These are phyloP conservation scores for Tychaedon coryphoeus DNA, from an alignment of 2,113 vertebrate species.

Conservation along the genomic window DNA sequence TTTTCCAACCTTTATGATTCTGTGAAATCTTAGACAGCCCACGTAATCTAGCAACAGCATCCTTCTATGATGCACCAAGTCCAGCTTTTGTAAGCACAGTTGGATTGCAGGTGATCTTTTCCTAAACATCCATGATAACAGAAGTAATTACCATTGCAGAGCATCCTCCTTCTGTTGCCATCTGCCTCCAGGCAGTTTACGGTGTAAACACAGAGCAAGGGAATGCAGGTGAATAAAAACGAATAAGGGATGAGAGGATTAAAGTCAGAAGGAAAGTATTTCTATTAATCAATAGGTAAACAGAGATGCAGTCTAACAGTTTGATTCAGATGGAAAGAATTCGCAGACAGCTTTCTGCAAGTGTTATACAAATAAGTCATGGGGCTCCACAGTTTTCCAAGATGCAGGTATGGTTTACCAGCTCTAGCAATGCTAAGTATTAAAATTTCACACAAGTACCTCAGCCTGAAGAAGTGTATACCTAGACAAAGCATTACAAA, in stretches of 20 bases:
- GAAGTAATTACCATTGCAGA: conserved; percentile 21
- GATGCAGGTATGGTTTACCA: not conserved
- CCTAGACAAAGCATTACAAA: not conserved
- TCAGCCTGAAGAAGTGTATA: not conserved
- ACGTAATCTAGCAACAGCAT: not conserved
- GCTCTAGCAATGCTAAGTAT: not conserved
- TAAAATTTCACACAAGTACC: not conserved
- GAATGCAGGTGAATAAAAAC: not conserved
- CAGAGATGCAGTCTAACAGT: not conserved
- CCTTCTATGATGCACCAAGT: not conserved
- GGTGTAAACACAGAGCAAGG: not conserved
- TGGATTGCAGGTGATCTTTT: not conserved
- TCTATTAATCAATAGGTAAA: not conserved
- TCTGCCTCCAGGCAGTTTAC: not conserved
- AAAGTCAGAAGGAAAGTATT: not conserved
- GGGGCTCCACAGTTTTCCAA: not conserved
- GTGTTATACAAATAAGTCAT: not conserved
- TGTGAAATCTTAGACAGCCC: not conserved
- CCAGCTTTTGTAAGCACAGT: not conserved
- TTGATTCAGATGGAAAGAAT: not conserved
- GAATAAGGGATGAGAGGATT: not conserved
- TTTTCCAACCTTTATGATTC: not conserved
- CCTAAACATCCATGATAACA: conserved; percentile 8
- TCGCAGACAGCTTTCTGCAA: not conserved
- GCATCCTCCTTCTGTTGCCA: not conserved